Evolutionary conservation across 2,888 invertebrate species (phyloP), one percentile per base, ranked within the genome.

Genomic region (Orchesella flavescens): DNA sequence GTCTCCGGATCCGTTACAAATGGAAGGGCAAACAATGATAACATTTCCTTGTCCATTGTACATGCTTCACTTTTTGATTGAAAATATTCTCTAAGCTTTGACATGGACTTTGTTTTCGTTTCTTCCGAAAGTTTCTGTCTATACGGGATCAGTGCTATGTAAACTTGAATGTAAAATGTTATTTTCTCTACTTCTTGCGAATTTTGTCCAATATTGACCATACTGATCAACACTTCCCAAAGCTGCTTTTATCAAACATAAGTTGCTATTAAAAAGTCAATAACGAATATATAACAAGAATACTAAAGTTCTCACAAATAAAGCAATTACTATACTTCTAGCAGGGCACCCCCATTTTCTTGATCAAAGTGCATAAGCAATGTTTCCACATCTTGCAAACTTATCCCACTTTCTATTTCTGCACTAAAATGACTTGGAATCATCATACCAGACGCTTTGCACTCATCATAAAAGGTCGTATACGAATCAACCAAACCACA

Each of bases 1-100:
- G 59, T 65, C 23, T 83, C 81, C 0, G 87, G 87, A 53, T 88
- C 87, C 1, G 83, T 66, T 1, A 88, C 87, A 81, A 86, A 88
- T 44, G 88, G 88, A 1, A 88, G 85, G 1, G 88, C 88, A 78
- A 87, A 88, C 1, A 86, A 68, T 1, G 87, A 81, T 12, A 87
- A 76, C 84, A 86, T 86, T 73, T 87, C 86, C 53, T 83, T 84
- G 75, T 87, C 87, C 21, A 85, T 84, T 15, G 86, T 79, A 65
- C 85, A 84, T n/a, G 86, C 85, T 49, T 87, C 84, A n/a, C 84
- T 81, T 44, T 85, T 83, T 5, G 84, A 76, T 65, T 88, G 79
- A 57, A 87, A 87, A 59, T 85, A 87, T n/a, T 85, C 84, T 15
- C 85, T 34, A 0, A 88, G 72, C 19, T 77, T 65, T 23, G 65